Evolutionary conservation across 2,113 vertebrate species (phyloP).

Genomic region (Trochalopteron elliotii): DNA sequence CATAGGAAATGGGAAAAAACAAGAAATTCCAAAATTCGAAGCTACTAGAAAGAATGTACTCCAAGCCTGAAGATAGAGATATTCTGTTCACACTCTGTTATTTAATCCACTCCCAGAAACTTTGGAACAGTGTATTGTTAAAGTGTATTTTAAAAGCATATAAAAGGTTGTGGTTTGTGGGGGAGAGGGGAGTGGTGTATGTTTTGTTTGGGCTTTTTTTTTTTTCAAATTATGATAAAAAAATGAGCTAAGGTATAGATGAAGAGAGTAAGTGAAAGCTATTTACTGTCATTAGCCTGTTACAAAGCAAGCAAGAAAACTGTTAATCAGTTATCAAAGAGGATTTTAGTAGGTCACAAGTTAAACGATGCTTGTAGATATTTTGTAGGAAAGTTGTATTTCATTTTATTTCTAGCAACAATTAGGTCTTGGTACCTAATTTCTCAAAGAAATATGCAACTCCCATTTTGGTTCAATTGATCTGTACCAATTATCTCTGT

Average conservation of each 20-base stretch:
- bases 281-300: conserved; percentile 22
- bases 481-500: background rate
- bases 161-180: background rate
- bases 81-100: background rate
- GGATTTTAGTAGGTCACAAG: conserved; percentile 42
- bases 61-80: background rate
- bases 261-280: background rate
- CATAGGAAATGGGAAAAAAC: background rate
- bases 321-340: conserved; percentile 20
- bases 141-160: background rate
- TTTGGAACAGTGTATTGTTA: background rate
- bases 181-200: too few relatives aligned
- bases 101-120: background rate
- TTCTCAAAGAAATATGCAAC: background rate
- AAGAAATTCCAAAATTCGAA: background rate
- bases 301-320: conserved; percentile 21
- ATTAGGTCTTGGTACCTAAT: background rate
- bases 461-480: background rate
- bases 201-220: background rate
- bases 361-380: background rate
- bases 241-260: background rate
- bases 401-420: background rate
- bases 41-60: background rate
- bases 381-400: conserved; percentile 9
- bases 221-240: background rate